Evolutionary conservation across 2,113 vertebrate species (phyloP).

Genomic region (Chamaetylas fuelleborni): DNA sequence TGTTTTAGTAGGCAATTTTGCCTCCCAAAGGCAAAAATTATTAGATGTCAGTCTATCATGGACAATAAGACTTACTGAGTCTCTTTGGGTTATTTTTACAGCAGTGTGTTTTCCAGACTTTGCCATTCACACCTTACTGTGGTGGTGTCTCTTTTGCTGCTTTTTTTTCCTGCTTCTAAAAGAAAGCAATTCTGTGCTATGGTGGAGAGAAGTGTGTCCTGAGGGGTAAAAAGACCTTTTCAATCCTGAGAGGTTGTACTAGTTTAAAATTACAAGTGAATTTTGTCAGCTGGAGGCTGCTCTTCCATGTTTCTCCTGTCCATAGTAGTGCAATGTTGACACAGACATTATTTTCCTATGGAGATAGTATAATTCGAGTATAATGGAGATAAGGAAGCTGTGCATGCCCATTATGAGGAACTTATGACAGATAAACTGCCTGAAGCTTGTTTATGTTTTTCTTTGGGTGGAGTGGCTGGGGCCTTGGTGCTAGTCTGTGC

Average conservation of each 20-base stretch:
- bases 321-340: background rate
- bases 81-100: background rate
- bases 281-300: background rate
- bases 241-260: background rate
- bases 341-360: background rate
- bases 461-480: fast-evolving
- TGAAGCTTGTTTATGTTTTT: background rate
- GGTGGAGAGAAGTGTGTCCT: background rate
- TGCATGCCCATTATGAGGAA: background rate
- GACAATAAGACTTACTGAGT: background rate
- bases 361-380: background rate
- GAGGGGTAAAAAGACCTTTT: background rate
- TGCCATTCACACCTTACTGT: background rate
- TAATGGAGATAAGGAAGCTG: background rate
- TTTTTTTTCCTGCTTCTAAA: background rate
- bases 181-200: background rate
- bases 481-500: fast-evolving
- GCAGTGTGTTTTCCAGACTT: background rate
- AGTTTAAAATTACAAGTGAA: background rate
- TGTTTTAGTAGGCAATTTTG: background rate
- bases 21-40: background rate
- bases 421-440: background rate
- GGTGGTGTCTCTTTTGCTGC: background rate
- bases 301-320: background rate
- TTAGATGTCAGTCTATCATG: background rate